Percentiles rank a stretch among this genome's conserved stretches.
Conservation (phyloP, 2,113 vertebrate species). For the Protobothrops mucrosquamatus region DNA sequence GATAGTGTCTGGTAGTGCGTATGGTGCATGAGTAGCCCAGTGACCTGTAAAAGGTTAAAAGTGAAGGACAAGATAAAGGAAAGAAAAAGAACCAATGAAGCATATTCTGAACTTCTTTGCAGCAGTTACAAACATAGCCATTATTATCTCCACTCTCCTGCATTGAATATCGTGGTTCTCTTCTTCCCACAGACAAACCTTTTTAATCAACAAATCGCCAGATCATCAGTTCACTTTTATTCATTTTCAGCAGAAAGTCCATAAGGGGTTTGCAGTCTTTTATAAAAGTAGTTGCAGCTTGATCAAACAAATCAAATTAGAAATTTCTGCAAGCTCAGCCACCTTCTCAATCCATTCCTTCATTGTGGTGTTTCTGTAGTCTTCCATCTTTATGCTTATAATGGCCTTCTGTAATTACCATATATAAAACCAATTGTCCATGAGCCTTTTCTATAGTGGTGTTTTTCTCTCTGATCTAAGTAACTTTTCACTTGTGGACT, state of each 20-base stretch:
- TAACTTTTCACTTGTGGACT: neutral
- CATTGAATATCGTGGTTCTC: neutral
- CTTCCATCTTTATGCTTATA: neutral
- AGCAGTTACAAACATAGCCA: neutral
- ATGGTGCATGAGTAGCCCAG: no score
- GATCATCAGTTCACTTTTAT: neutral
- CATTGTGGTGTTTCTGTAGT: neutral
- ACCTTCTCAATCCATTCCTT: neutral
- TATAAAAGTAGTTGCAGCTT: neutral
- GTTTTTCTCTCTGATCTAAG: neutral
- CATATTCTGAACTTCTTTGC: neutral
- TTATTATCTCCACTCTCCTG: neutral
- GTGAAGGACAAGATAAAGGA: neutral
- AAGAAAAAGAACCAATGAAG: neutral
- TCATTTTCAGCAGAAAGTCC: neutral
- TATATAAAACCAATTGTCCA: neutral
- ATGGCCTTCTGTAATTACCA: neutral
- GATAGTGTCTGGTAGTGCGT: no score
- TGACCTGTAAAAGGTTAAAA: neutral
- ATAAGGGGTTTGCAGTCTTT: neutral
- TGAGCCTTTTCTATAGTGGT: neutral
- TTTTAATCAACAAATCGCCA: neutral
- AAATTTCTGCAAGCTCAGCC: neutral
- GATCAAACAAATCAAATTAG: neutral
- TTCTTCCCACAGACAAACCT: neutral